Conservation (phyloP, 2,797 vertebrate genomes). For the Melanitta fusca region DNA sequence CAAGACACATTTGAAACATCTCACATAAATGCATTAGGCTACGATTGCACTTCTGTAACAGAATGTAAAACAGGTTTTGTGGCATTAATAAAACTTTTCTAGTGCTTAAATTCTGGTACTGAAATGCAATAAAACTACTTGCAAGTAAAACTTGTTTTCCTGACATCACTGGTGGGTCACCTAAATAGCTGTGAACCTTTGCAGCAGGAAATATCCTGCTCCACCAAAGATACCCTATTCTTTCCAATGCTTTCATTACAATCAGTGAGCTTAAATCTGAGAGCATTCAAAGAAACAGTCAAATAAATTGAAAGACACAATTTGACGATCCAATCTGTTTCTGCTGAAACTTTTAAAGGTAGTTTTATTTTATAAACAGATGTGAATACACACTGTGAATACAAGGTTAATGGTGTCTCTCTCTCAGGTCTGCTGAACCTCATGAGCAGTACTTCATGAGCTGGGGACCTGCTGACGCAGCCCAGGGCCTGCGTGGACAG, state of each 20-base stretch:
- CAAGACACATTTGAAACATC: not conserved
- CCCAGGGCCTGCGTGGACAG: accelerated
- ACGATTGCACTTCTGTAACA: not conserved
- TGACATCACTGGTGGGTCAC: not conserved
- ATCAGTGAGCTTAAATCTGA: not conserved
- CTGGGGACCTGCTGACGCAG: not conserved
- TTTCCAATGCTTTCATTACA: accelerated
- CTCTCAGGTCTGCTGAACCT: not conserved
- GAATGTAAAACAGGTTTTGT: not conserved
- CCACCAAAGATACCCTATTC: not conserved
- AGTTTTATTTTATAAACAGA: not conserved
- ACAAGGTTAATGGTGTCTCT: not conserved
- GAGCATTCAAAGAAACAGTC: not conserved
- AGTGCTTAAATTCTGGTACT: not conserved
- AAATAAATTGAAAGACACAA: not conserved
- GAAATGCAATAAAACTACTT: not conserved
- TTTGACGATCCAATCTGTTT: not conserved
- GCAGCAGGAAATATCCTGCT: not conserved
- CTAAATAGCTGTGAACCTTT: not conserved
- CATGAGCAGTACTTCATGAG: not conserved
- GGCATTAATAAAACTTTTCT: not conserved
- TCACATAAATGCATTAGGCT: not conserved
- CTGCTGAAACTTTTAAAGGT: not conserved
- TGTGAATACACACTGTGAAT: not conserved
- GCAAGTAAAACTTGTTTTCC: not conserved